Evolutionary conservation across 1,140 invertebrate genomes (phyloP).

Genomic region (Cherax quadricarinatus): DNA sequence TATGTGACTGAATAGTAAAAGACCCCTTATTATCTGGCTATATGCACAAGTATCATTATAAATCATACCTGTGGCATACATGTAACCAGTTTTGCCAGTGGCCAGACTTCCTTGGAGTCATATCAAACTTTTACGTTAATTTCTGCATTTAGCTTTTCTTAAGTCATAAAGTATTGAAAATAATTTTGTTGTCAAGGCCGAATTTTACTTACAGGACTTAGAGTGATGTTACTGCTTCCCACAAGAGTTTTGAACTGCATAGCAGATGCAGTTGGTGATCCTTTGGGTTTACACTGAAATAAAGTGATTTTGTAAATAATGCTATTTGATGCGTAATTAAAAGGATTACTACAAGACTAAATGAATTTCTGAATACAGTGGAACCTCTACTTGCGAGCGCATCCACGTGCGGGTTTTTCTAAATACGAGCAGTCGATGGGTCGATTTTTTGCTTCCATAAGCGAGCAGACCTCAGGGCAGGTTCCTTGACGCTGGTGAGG

Average conservation of each 20-base stretch:
- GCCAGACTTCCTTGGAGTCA: too few species aligned
- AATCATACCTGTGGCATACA: neutral
- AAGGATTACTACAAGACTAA: neutral
- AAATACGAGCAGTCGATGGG: too few species aligned
- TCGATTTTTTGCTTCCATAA: too few species aligned
- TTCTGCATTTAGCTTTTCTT: neutral
- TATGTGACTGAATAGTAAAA: neutral
- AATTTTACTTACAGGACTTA: slow-evolving; percentile 65
- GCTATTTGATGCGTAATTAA: slow-evolving; percentile 14
- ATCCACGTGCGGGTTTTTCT: too few species aligned
- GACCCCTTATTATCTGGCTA: neutral
- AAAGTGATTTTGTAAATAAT: slow-evolving; percentile 63
- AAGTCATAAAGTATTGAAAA: neutral
- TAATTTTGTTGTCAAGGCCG: slow-evolving; percentile 51
- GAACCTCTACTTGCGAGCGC: too few species aligned
- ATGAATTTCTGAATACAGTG: neutral
- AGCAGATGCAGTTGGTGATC: slow-evolving; percentile 54
- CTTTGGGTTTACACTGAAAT: slow-evolving; percentile 68
- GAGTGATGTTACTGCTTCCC: slow-evolving; percentile 50
- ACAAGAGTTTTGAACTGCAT: slow-evolving; percentile 60
- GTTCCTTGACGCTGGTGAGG: too few species aligned
- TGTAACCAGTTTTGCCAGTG: too few species aligned
- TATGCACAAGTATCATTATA: neutral
- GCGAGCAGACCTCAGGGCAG: too few species aligned
- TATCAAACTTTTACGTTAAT: neutral